Conservation (phyloP, 2,888 invertebrate genomes). For the Philaethria dido region DNA sequence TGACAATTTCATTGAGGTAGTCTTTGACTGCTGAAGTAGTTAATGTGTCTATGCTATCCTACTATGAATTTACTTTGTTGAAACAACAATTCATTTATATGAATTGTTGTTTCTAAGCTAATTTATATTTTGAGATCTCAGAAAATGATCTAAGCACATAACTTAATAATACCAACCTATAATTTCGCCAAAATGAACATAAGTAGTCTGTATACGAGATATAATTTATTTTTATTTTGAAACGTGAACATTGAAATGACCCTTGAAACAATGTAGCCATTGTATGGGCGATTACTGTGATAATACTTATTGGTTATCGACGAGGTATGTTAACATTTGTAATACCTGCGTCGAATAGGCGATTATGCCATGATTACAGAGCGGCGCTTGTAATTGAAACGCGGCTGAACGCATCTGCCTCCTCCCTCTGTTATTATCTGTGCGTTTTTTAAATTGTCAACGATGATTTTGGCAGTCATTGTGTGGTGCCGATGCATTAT, state of each 20-base stretch:
- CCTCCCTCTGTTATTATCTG: conserved; percentile 61
- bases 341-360: conserved; percentile 63
- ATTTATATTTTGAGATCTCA: neutral
- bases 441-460: conserved; percentile 52
- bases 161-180: conserved; percentile 2
- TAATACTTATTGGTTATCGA: conserved; percentile 50
- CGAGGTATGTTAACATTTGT: conserved; percentile 53
- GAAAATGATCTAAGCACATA: conserved; percentile 3
- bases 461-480: conserved; percentile 44
- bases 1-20: too few species aligned
- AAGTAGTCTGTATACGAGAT: conserved; percentile 16
- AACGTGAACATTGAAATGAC: conserved; percentile 29
- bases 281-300: conserved; percentile 39
- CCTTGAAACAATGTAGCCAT: conserved; percentile 42
- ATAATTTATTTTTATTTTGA: conserved; percentile 31
- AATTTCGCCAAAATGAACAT: neutral
- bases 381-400: conserved; percentile 68
- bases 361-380: conserved; percentile 76
- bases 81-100: too few species aligned
- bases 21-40: too few species aligned
- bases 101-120: neutral
- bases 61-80: too few species aligned
- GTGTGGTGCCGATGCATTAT: conserved; percentile 18
- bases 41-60: too few species aligned
- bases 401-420: conserved; percentile 55